Evolutionary conservation across 2,888 invertebrate genomes (phyloP), one percentile per base, ranked within the genome.

Genomic region (Bimastos eiseni): DNA sequence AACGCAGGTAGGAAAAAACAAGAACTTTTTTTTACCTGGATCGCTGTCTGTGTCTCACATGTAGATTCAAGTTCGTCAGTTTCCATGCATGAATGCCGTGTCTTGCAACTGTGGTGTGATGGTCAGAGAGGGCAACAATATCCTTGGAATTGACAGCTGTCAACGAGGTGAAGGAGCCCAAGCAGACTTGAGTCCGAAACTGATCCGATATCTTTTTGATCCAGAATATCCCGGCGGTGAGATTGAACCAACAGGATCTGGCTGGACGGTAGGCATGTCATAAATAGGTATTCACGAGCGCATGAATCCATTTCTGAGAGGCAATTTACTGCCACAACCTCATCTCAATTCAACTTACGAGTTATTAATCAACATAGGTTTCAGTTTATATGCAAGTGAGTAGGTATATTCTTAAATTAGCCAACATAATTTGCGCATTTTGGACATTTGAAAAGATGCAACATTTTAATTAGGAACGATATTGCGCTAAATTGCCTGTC

Each of bases 41-140:
- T 70, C 5, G 6, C 4, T n/a, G 8, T 70, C 70, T 70, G 70
- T 70, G n/a, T n/a, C 1, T n/a, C 21, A 49, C 24, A 70, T 86
- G n/a, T 33, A 86, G 86, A 24, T 86, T 24, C 86, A 86, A 34
- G 36, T 36, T 86, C 86, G 86, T 86, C 36, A 36, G 21, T 36
- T 86, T 36, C 21, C 86, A 34, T 86, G 86, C 37, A 24, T 8
- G 36, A 33, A 30, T 6, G 1, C 6, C 30, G 36, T 17, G 37
- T 36, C 36, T 24, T 86, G 86, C 86, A 86, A 34, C 86, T 86
- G 86, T 24, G 86, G 36, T 33, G 86, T 86, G 86, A 86, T 86
- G 86, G 24, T 86, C 86, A 86, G 86, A 86, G 86, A 86, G 24
- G 86, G 86, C 11, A 86, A 86, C 86, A 86, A 86, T 24, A 34